These are phyloP conservation scores for Lepidurus packardi DNA, from an alignment of 1,140 invertebrate genomes.

Conservation along the genomic window DNA sequence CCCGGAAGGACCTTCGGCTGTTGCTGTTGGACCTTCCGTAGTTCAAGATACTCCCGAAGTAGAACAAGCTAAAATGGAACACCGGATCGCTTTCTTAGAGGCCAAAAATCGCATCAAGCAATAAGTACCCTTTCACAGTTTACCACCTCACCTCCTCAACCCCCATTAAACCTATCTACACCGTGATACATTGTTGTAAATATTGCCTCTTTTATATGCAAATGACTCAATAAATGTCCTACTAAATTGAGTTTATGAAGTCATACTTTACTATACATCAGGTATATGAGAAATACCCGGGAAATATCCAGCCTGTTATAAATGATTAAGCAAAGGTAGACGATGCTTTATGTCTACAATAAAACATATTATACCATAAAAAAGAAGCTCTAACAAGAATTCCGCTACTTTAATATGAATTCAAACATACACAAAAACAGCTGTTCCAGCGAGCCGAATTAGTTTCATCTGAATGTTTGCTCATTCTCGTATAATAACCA, in stretches of 20 bases:
- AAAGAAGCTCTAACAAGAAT: too few relatives aligned
- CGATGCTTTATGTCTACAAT: too few relatives aligned
- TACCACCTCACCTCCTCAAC: neutral
- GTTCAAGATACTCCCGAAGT: slow-evolving; percentile 33
- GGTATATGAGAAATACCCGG: neutral
- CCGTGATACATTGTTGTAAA: neutral
- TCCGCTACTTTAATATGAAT: too few relatives aligned
- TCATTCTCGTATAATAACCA: too few relatives aligned
- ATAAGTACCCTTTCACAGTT: neutral
- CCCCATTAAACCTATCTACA: neutral
- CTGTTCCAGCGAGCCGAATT: too few relatives aligned
- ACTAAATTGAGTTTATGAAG: neutral
- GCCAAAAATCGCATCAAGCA: slow-evolving; percentile 32
- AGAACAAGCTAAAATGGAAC: slow-evolving; percentile 26
- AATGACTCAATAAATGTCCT: neutral
- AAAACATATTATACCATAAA: too few relatives aligned
- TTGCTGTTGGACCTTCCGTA: slow-evolving; percentile 13
- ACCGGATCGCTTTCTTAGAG: slow-evolving; percentile 39
- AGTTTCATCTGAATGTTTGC: too few relatives aligned
- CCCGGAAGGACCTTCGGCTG: slow-evolving; percentile 33
- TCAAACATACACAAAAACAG: too few relatives aligned
- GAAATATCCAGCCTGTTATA: too few relatives aligned
- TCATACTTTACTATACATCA: neutral
- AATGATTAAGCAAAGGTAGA: too few relatives aligned
- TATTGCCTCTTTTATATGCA: neutral